Evolutionary conservation across 1,140 invertebrate species (phyloP).

Genomic region (Caerostris extrusa): DNA sequence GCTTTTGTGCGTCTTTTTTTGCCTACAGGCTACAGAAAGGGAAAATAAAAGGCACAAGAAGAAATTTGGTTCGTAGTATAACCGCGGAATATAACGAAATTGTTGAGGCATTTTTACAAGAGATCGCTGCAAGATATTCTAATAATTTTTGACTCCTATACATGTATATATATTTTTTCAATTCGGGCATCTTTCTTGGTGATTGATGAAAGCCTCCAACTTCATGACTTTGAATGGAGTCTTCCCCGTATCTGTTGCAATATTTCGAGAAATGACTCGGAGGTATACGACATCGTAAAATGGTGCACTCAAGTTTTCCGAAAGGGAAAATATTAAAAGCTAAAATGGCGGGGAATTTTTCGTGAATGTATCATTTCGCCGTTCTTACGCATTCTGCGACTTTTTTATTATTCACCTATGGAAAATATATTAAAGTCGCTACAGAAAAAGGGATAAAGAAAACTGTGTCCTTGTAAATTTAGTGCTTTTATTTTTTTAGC

Average conservation of each 20-base stretch:
- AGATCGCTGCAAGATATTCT: slow-evolving; percentile 23
- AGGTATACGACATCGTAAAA: slow-evolving; percentile 41
- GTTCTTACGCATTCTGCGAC: not conserved
- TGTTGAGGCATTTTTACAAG: slow-evolving; percentile 4
- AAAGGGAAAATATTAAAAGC: not conserved
- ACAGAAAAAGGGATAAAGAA: too few relatives aligned
- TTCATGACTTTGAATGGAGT: slow-evolving; percentile 17
- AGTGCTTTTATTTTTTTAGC: too few relatives aligned
- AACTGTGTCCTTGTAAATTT: too few relatives aligned
- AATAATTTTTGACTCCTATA: not conserved
- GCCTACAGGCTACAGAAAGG: slow-evolving; percentile 3
- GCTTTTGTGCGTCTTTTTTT: not conserved
- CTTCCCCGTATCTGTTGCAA: not conserved
- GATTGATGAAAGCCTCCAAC: slow-evolving; percentile 51
- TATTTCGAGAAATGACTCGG: slow-evolving; percentile 19
- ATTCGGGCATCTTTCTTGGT: not conserved
- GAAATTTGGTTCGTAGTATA: slow-evolving; percentile 1
- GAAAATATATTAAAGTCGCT: too few relatives aligned
- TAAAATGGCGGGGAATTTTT: not conserved
- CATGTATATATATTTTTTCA: slow-evolving; percentile 7
- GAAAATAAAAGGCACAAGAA: slow-evolving; percentile 34
- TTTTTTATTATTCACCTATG: too few relatives aligned
- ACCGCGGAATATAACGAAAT: slow-evolving; percentile 33
- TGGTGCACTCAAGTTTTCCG: not conserved
- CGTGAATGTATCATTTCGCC: not conserved